Evolutionary conservation across 2,113 vertebrate species (phyloP).

Genomic region (Thalassarche chlororhynchos): DNA sequence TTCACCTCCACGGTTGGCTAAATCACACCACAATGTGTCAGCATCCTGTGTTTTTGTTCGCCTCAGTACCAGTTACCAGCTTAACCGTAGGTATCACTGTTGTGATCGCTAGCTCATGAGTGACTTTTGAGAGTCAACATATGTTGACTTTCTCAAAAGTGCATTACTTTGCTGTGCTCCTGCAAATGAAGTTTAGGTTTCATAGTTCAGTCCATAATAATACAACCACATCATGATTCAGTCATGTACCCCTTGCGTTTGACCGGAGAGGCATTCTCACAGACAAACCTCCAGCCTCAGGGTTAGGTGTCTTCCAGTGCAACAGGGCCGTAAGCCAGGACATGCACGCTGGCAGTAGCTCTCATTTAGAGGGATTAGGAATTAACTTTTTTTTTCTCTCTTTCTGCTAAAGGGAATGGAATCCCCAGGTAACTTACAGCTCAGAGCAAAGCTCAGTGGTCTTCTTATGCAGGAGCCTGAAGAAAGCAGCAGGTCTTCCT

Average conservation of each 20-base stretch:
- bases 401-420: background rate
- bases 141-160: background rate
- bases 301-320: background rate
- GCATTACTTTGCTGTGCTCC: background rate
- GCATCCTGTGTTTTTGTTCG: background rate
- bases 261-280: background rate
- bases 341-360: background rate
- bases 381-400: background rate
- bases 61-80: background rate
- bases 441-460: background rate
- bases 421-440: background rate
- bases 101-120: background rate
- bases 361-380: background rate
- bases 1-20: background rate
- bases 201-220: background rate
- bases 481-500: background rate
- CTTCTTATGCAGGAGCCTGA: background rate
- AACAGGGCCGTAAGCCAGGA: background rate
- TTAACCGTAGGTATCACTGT: background rate
- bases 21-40: background rate
- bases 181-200: background rate
- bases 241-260: background rate
- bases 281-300: background rate
- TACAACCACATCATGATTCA: background rate
- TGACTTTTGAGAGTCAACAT: no score